Evolutionary conservation across 2,888 invertebrate genomes (phyloP).

Genomic region (Uloborus plumipes): DNA sequence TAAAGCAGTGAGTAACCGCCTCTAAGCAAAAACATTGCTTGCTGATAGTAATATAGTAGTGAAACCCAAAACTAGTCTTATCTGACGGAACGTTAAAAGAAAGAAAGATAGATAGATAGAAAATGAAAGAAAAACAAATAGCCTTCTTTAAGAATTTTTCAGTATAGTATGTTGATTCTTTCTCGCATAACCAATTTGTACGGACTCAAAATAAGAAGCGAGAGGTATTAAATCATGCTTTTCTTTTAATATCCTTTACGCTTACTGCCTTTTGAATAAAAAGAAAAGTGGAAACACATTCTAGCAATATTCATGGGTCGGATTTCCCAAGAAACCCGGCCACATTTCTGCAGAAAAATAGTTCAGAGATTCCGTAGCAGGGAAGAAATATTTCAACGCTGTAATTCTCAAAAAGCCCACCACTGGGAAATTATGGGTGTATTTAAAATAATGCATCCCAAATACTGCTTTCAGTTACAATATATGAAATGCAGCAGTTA

Average conservation of each 20-base stretch:
- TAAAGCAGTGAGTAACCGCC: too few species aligned
- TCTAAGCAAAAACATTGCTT: too few species aligned
- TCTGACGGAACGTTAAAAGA: too few species aligned
- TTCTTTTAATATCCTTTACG: slow-evolving; percentile 49
- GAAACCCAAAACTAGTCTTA: too few species aligned
- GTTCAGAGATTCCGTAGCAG: not conserved
- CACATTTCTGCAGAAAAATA: slow-evolving; percentile 15
- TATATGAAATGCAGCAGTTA: not conserved
- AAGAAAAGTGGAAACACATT: slow-evolving; percentile 25
- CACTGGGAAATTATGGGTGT: slow-evolving; percentile 38
- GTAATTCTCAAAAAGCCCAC: slow-evolving; percentile 24
- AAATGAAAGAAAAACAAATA: too few species aligned
- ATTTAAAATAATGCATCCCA: not conserved
- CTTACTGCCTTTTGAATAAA: not conserved
- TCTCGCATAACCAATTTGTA: too few species aligned
- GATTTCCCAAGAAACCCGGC: slow-evolving; percentile 30
- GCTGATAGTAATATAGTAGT: too few species aligned
- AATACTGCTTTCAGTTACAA: not conserved
- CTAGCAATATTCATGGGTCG: slow-evolving; percentile 27
- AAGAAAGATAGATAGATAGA: too few species aligned
- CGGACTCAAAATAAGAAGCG: too few species aligned
- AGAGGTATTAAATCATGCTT: slow-evolving; percentile 46
- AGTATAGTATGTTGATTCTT: too few species aligned
- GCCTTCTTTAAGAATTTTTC: too few species aligned
- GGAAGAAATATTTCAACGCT: slow-evolving; percentile 4